These are phyloP conservation scores for Lytechinus pictus DNA, from an alignment of 35 echinoderm and acorn worm species.

Conservation along the genomic window DNA sequence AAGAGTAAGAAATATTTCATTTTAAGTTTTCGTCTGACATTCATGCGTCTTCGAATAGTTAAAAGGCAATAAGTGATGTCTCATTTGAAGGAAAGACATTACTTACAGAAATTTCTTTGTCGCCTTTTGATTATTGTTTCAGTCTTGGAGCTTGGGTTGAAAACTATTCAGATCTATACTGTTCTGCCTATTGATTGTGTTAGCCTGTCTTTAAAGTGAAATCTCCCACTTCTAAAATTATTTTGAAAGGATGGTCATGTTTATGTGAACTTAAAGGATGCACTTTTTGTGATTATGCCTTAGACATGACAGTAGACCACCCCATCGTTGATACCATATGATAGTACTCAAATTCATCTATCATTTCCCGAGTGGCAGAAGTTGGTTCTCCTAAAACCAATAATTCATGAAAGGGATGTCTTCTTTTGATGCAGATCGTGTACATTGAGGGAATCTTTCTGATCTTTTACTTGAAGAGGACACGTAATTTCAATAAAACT, in stretches of 20 bases:
- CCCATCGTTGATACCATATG: background rate
- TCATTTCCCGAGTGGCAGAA: background rate
- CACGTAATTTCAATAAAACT: slow-evolving; percentile 6
- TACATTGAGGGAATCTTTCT: background rate
- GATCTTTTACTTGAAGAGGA: background rate
- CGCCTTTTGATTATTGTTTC: no score
- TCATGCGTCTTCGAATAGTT: no score
- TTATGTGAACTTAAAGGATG: background rate
- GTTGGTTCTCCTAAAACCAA: background rate
- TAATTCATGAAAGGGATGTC: background rate
- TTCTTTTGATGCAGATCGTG: background rate
- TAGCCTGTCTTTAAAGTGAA: no score
- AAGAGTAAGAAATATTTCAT: no score
- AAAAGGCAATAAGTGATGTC: no score
- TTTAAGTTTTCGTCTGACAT: no score
- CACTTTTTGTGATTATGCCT: background rate
- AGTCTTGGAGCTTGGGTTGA: no score
- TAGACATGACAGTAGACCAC: background rate
- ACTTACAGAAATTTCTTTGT: no score
- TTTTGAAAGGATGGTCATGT: background rate
- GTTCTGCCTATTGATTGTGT: no score
- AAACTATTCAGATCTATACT: no score
- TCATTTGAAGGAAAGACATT: no score
- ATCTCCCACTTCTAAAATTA: no score
- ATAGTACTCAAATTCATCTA: background rate